Conservation (phyloP, 2,888 invertebrate species). For the Amphipoea lucens region DNA sequence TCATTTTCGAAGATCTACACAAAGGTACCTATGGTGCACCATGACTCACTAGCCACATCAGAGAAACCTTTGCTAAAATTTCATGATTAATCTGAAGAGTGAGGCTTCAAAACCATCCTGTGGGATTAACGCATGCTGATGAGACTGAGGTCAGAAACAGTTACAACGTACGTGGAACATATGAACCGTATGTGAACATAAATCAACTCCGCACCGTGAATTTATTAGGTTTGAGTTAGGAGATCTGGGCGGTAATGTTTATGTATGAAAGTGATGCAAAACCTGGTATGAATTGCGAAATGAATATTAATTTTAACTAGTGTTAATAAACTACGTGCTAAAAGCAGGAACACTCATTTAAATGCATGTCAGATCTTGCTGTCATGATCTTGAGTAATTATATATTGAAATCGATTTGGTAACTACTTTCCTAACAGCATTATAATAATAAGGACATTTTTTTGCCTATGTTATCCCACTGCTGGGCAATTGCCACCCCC, state of each 20-base stretch:
- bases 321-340: slow-evolving; percentile 19
- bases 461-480: background rate
- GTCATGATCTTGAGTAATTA: background rate
- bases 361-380: slow-evolving; percentile 20
- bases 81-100: slow-evolving; percentile 65
- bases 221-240: slow-evolving; percentile 68
- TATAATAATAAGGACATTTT: background rate
- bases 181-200: slow-evolving; percentile 84
- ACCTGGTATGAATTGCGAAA: slow-evolving; percentile 30
- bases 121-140: slow-evolving; percentile 83
- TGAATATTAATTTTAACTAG: slow-evolving; percentile 36
- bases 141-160: slow-evolving; percentile 85
- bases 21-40: background rate
- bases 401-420: background rate
- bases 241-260: slow-evolving; percentile 60
- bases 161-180: slow-evolving; percentile 81
- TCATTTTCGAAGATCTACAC: background rate
- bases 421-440: background rate
- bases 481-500: background rate
- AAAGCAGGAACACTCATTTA: slow-evolving; percentile 10
- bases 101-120: slow-evolving; percentile 67
- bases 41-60: slow-evolving; percentile 3
- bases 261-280: slow-evolving; percentile 40
- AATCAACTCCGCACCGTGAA: slow-evolving; percentile 83
- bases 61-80: slow-evolving; percentile 49